Conservation (phyloP, 1,140 invertebrate genomes). For the Tachypleus tridentatus region DNA sequence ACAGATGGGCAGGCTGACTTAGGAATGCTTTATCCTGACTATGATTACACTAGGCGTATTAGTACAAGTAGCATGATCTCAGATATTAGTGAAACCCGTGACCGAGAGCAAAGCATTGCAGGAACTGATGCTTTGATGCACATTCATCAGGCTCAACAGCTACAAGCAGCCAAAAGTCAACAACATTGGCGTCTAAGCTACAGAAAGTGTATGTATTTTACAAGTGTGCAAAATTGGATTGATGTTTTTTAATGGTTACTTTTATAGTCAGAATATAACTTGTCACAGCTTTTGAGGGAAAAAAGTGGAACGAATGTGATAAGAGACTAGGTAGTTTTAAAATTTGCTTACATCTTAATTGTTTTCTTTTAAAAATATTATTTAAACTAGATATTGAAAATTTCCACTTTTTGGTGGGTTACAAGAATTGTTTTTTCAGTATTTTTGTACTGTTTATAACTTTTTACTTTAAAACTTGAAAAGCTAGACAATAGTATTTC, state of each 20-base stretch:
- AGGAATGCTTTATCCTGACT: constrained; percentile 21
- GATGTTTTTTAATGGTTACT: background rate
- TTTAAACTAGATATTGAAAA: background rate
- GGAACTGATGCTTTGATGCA: constrained; percentile 10
- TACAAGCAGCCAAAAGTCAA: constrained; percentile 14
- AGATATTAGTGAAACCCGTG: constrained; percentile 28
- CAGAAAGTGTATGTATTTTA: constrained; percentile 26
- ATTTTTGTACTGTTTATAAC: no score
- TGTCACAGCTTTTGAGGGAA: no score
- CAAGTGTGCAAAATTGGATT: background rate
- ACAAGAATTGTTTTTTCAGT: no score
- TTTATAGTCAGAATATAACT: no score
- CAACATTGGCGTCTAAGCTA: constrained; percentile 32
- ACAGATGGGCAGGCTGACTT: constrained; percentile 38
- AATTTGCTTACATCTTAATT: background rate
- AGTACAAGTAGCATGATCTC: constrained; percentile 35
- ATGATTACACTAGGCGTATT: constrained; percentile 30
- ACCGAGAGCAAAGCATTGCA: constrained; percentile 17
- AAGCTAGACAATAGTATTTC: no score
- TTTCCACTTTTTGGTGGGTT: background rate
- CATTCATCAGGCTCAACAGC: constrained; percentile 20
- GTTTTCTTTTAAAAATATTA: background rate
- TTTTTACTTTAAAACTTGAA: no score
- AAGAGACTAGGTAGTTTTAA: background rate
- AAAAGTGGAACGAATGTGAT: no score